Evolutionary conservation across 2,888 invertebrate genomes (phyloP).

Genomic region (Melanostoma mellinum): DNA sequence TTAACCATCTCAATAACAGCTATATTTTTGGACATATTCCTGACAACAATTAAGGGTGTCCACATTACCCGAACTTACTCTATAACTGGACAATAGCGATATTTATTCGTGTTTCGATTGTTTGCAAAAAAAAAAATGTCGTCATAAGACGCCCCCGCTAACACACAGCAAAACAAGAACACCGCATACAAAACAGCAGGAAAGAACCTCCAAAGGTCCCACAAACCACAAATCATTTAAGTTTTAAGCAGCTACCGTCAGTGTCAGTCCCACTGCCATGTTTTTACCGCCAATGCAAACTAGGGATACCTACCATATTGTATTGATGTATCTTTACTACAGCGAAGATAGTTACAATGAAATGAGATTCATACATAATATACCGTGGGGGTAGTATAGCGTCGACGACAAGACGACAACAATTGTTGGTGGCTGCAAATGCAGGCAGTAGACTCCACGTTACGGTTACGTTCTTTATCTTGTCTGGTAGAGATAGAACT

Average conservation of each 20-base stretch:
- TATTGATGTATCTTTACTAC: constrained; percentile 1
- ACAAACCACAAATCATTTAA: constrained; percentile 64
- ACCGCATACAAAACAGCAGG: neutral
- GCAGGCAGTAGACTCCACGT: constrained; percentile 41
- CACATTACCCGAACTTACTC: neutral
- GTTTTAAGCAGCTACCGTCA: constrained; percentile 39
- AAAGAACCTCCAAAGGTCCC: constrained; percentile 44
- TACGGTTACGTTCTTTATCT: constrained; percentile 53
- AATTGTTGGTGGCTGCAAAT: constrained; percentile 42
- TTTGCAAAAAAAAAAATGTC: constrained; percentile 30
- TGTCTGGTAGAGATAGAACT: neutral
- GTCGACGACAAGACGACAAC: constrained; percentile 18
- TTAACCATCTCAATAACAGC: too few relatives aligned
- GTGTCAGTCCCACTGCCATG: constrained; percentile 19
- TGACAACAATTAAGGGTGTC: too few relatives aligned
- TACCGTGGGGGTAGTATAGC: constrained; percentile 42
- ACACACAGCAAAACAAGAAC: constrained; percentile 25
- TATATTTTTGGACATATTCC: too few relatives aligned
- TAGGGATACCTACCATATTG: constrained; percentile 22
- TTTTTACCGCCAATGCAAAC: constrained; percentile 6
- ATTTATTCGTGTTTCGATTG: constrained; percentile 16
- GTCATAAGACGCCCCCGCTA: constrained; percentile 61
- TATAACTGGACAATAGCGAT: constrained; percentile 10
- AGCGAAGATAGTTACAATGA: neutral
- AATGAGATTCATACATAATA: constrained; percentile 11